Evolutionary conservation across 37 sponge, comb jelly and placozoan genomes (phyloP), one percentile per base, ranked within the genome.

Genomic region (Cladorhizidae sp.): DNA sequence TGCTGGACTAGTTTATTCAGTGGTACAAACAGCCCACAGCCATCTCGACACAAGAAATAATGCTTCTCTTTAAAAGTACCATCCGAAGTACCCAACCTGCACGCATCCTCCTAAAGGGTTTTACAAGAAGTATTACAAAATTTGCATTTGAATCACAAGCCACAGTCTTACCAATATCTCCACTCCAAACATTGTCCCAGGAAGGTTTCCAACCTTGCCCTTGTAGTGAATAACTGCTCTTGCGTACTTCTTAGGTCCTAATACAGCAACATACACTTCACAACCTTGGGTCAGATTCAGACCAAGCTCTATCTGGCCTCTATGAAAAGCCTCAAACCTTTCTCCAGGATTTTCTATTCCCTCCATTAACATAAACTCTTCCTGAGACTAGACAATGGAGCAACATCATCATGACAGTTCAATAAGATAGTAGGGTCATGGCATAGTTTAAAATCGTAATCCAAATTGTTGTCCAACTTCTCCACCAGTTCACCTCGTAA

Each of bases 11-110:
- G 20, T 50, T 45, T 68, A 22, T 80, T 75, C 37, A 83, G 67
- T n/a, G 87, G 42, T 36, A 86, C 54, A 77, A 86, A 80, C 6
- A 80, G 45, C 12, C 75, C 87, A 80, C 43, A 75, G 42, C 40
- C 41, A 1, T 86, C 61, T 29, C 61, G 39, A 65, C 92, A 92
- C 11, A 28, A 40, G 72, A 92, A 92, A 57, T 83, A 88, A 9
- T 50, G 58, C 41, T 22, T 23, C 38, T 51, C 85, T 32, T 42
- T 37, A 29, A 78, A 83, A 0, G 42, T 76, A 0, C 88, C 92
- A 80, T 92, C 77, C 59, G 74, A 64, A n/a, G 63, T 58, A 8
- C 61, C 81, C 23, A 38, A 37, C 0, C 56, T 28, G 9, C 71
- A 70, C 25, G 55, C 26, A 0, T 81, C 59, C 5, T 81, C 71